These are phyloP conservation scores for Phaedon cochleariae DNA, from an alignment of 2,888 invertebrate genomes.

Conservation along the genomic window DNA sequence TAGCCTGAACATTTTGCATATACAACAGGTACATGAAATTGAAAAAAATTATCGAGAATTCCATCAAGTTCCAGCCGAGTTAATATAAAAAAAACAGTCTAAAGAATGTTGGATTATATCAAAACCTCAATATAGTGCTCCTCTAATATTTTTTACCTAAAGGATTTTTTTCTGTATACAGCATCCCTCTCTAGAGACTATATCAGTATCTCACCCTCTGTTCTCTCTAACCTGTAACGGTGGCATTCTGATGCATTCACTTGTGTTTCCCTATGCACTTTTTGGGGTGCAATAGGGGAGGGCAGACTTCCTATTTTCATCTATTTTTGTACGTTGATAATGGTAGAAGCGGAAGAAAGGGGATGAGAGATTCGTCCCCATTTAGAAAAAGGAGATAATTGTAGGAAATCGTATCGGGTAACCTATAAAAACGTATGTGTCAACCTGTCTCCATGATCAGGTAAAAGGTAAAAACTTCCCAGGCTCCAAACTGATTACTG, in stretches of 20 bases:
- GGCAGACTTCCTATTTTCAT: conserved; percentile 13
- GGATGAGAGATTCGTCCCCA: conserved; percentile 15
- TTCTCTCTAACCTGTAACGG: conserved; percentile 31
- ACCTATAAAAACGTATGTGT: conserved; percentile 9
- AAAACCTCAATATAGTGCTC: too few species aligned
- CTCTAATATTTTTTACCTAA: too few species aligned
- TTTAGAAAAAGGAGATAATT: conserved; percentile 20
- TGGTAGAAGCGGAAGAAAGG: conserved; percentile 21
- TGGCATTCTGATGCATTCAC: conserved; percentile 34
- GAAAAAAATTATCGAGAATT: too few species aligned
- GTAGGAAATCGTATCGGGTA: conserved; percentile 22
- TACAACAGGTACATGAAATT: too few species aligned
- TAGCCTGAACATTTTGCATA: too few species aligned
- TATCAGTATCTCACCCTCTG: conserved; percentile 27
- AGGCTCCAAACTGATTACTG: too few species aligned
- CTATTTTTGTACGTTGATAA: conserved; percentile 9
- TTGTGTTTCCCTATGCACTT: conserved; percentile 20
- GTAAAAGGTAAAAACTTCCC: not conserved
- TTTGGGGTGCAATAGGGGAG: conserved; percentile 9
- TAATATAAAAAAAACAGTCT: too few species aligned
- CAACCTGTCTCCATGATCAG: conserved; percentile 17
- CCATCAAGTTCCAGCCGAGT: too few species aligned
- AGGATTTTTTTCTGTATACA: not conserved
- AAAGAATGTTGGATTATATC: too few species aligned
- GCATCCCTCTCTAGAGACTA: conserved; percentile 14